These are phyloP conservation scores for Xestobium rufovillosum DNA, from an alignment of 2,888 invertebrate genomes.

Conservation along the genomic window DNA sequence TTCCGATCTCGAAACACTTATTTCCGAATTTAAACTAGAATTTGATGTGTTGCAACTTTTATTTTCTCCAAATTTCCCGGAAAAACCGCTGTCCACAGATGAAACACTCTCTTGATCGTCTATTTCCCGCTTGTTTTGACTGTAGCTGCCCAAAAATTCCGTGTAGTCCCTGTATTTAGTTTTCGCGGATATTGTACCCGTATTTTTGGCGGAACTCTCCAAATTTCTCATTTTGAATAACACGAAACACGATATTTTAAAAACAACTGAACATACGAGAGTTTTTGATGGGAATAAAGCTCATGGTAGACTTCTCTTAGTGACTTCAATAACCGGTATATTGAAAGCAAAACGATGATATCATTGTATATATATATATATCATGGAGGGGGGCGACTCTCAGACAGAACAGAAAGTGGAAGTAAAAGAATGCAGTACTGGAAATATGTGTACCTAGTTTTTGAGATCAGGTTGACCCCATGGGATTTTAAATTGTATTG, in stretches of 20 bases:
- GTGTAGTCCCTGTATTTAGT: slow-evolving; percentile 35
- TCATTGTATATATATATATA: no score
- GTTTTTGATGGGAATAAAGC: background rate
- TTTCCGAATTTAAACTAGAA: slow-evolving; percentile 26
- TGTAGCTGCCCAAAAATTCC: slow-evolving; percentile 34
- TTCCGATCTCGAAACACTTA: slow-evolving; percentile 17
- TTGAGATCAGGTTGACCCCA: background rate
- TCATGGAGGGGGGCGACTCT: no score
- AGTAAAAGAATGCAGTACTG: background rate
- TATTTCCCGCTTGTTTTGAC: slow-evolving; percentile 28
- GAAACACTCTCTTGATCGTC: slow-evolving; percentile 26
- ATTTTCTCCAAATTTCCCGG: slow-evolving; percentile 22
- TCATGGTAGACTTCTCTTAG: background rate
- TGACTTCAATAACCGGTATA: background rate
- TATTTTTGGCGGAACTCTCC: background rate
- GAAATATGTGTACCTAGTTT: slow-evolving; percentile 1
- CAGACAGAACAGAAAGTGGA: slow-evolving; percentile 1
- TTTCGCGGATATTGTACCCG: slow-evolving; percentile 14
- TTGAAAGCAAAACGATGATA: slow-evolving; percentile 1
- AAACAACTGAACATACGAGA: no score
- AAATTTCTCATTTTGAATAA: slow-evolving; percentile 2
- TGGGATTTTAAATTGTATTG: no score
- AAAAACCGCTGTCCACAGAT: slow-evolving; percentile 27
- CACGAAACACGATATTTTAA: no score
- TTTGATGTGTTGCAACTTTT: slow-evolving; percentile 26